Evolutionary conservation across 2,113 vertebrate species (phyloP).

Genomic region (Ailuropoda melanoleuca): DNA sequence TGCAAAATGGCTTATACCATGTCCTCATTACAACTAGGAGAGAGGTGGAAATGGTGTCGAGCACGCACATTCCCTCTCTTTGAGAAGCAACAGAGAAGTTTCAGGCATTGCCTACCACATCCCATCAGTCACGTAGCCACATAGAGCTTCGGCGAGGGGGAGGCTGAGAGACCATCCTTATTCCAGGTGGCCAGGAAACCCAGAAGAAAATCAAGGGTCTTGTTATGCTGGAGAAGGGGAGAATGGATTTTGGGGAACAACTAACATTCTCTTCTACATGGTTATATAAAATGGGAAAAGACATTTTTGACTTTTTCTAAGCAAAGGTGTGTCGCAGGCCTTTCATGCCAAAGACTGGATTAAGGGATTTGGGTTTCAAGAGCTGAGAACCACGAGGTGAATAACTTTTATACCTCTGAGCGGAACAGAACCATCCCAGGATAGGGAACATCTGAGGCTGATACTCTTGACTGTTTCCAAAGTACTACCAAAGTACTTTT

Average conservation of each 20-base stretch:
- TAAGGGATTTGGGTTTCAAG: not conserved
- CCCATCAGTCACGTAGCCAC: not conserved
- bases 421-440: not conserved
- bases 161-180: not conserved
- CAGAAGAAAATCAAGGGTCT: not conserved
- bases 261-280: not conserved
- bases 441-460: not conserved
- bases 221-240: not conserved
- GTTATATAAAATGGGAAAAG: not conserved
- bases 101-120: not conserved
- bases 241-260: not conserved
- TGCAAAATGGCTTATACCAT: not conserved
- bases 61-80: not conserved
- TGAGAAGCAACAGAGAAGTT: not conserved
- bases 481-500: conserved; percentile 62
- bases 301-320: not conserved
- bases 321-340: not conserved
- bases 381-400: not conserved
- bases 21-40: not conserved
- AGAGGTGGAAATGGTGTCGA: not conserved
- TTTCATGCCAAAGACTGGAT: not conserved
- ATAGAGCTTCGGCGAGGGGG: not conserved
- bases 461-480: not conserved
- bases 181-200: not conserved
- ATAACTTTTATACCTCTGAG: not conserved